A percentile compares a stretch with the other conserved stretches of the same genome.
phyloP scores from a whole-genome alignment of 2,113 vertebrate species.

The Phaethon lepturus region DNA sequence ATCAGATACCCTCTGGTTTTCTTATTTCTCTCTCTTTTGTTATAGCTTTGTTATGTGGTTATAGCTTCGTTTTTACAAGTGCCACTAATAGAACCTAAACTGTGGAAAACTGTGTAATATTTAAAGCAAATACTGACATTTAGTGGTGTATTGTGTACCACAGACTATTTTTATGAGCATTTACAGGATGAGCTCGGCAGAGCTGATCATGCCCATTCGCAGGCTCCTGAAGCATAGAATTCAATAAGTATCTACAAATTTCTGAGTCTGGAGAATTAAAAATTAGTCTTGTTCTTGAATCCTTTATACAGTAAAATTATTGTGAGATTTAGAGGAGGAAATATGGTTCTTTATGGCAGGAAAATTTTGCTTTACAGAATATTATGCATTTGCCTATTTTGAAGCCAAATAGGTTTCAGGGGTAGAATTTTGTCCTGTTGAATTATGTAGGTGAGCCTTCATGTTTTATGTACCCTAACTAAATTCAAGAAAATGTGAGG shows the following conservation, averaged over 20 bases:
- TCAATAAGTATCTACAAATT: background rate
- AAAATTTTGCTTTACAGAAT: background rate
- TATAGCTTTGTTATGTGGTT: background rate
- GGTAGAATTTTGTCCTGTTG: background rate
- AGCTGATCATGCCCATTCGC: background rate
- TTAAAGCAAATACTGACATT: background rate
- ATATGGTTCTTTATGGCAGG: background rate
- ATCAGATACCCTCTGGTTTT: background rate
- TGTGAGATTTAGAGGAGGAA: background rate
- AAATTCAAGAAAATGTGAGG: background rate
- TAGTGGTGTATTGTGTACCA: background rate
- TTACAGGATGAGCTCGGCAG: background rate
- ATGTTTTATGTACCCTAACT: background rate
- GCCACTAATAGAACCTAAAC: background rate
- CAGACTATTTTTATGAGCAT: background rate
- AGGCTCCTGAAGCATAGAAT: background rate
- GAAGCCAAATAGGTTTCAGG: background rate
- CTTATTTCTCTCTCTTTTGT: background rate
- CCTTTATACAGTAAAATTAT: background rate
- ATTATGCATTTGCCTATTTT: background rate
- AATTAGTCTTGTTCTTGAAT: background rate
- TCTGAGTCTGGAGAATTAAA: background rate
- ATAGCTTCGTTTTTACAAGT: background rate
- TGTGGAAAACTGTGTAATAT: background rate
- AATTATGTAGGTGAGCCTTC: background rate